Evolutionary conservation across 2,888 invertebrate species (phyloP).

Genomic region (Aelia acuminata): DNA sequence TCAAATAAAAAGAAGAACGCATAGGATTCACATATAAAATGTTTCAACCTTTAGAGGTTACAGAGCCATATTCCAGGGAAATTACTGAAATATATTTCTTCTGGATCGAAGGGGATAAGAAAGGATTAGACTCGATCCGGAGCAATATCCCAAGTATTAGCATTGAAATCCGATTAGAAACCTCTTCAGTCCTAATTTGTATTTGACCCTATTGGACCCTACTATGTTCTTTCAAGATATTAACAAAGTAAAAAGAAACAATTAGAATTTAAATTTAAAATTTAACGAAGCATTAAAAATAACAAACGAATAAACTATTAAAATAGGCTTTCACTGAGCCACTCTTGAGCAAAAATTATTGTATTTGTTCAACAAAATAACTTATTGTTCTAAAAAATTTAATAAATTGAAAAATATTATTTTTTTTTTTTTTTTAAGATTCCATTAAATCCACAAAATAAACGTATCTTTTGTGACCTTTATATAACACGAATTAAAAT

Average conservation of each 20-base stretch:
- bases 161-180: conserved; percentile 40
- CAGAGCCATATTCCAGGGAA: not conserved
- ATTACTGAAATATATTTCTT: conserved; percentile 42
- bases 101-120: conserved; percentile 33
- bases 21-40: not conserved
- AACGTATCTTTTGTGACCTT: too few species aligned
- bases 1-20: not conserved
- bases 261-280: not conserved
- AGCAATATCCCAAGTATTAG: conserved; percentile 27
- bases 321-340: not conserved
- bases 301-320: not conserved
- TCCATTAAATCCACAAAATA: too few species aligned
- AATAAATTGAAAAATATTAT: too few species aligned
- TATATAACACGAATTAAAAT: too few species aligned
- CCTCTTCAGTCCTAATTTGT: conserved; percentile 46
- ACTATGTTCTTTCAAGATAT: not conserved
- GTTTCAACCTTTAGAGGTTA: not conserved
- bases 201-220: conserved; percentile 7
- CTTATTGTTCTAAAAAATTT: too few species aligned
- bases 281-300: not conserved
- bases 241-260: not conserved
- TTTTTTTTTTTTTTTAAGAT: too few species aligned
- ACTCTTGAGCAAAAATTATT: not conserved
- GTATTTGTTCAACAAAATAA: too few species aligned
- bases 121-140: conserved; percentile 40